A percentile compares a stretch with the other conserved stretches of the same genome.
Conservation (phyloP, 2,888 invertebrate genomes). For the Hedya salicella region DNA sequence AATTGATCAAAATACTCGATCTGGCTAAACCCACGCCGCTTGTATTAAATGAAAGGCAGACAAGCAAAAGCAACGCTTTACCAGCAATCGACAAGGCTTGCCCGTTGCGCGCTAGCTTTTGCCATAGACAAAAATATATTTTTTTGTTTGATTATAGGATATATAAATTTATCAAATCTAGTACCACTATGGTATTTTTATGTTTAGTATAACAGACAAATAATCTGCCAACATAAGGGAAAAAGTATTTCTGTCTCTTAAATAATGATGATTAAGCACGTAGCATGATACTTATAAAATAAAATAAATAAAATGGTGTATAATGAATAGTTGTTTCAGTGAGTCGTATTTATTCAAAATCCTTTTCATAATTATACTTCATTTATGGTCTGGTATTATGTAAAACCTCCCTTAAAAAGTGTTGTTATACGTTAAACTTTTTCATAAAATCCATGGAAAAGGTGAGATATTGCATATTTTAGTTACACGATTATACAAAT, state of each 20-base stretch:
- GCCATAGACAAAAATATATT: slow-evolving; percentile 22
- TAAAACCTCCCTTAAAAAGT: neutral
- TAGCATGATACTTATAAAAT: too few relatives aligned
- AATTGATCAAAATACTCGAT: slow-evolving; percentile 43
- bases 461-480: too few relatives aligned
- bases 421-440: neutral
- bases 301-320: too few relatives aligned
- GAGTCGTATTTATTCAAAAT: too few relatives aligned
- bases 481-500: too few relatives aligned
- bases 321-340: too few relatives aligned
- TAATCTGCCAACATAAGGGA: too few relatives aligned
- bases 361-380: too few relatives aligned
- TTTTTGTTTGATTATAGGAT: neutral
- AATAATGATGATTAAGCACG: too few relatives aligned
- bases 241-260: too few relatives aligned
- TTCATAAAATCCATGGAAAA: neutral
- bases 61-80: slow-evolving; percentile 40
- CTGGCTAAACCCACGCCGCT: slow-evolving; percentile 55
- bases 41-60: slow-evolving; percentile 47
- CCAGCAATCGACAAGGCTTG: slow-evolving; percentile 42
- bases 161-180: neutral
- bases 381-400: neutral
- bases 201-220: too few relatives aligned
- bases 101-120: slow-evolving; percentile 28
- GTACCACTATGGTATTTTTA: too few relatives aligned